These are phyloP conservation scores for Prenolepis imparis DNA, from an alignment of 2,888 invertebrate species.

Conservation along the genomic window DNA sequence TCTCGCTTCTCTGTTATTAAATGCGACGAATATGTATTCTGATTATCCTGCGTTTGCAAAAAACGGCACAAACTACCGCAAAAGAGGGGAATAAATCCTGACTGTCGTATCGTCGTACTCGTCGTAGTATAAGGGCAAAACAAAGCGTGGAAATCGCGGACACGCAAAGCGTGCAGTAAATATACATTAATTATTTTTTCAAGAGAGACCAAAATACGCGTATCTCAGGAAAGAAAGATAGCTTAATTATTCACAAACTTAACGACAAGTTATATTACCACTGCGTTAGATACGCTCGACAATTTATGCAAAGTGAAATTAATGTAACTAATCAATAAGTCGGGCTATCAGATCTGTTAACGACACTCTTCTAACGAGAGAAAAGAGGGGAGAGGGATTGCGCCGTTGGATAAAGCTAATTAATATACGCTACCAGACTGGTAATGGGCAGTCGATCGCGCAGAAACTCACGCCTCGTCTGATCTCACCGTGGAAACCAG, in stretches of 20 bases:
- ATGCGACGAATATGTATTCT: slow-evolving; percentile 44
- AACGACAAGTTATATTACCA: slow-evolving; percentile 4
- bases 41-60: slow-evolving; percentile 36
- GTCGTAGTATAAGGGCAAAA: slow-evolving; percentile 11
- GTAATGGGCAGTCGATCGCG: slow-evolving; percentile 2
- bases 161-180: slow-evolving; percentile 21
- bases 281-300: not conserved
- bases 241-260: slow-evolving; percentile 11
- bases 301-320: not conserved
- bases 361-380: not conserved
- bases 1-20: slow-evolving; percentile 48
- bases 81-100: slow-evolving; percentile 27
- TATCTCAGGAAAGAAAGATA: not conserved
- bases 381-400: not conserved
- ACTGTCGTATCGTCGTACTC: slow-evolving; percentile 13
- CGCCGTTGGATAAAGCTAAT: slow-evolving; percentile 7
- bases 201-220: not conserved
- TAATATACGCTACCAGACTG: not conserved
- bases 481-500: slow-evolving; percentile 41
- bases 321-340: slow-evolving; percentile 18
- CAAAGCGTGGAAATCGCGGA: slow-evolving; percentile 32
- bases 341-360: slow-evolving; percentile 5
- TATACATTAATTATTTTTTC: slow-evolving; percentile 26
- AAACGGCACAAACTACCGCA: slow-evolving; percentile 36
- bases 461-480: slow-evolving; percentile 38